Evolutionary conservation across 2,113 vertebrate species (phyloP).

Genomic region (Cinclus cinclus): DNA sequence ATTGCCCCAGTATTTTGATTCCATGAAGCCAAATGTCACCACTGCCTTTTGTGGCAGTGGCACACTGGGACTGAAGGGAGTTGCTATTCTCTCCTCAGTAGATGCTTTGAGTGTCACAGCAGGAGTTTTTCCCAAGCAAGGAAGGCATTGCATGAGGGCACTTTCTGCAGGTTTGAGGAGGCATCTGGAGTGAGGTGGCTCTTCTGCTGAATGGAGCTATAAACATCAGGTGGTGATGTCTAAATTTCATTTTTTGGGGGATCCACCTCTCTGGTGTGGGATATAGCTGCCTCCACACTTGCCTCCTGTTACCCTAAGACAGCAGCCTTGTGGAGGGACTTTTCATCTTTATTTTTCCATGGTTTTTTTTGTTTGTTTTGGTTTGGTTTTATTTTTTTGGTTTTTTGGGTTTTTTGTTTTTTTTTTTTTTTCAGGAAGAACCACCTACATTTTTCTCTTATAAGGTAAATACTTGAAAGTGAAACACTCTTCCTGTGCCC

Average conservation of each 20-base stretch:
- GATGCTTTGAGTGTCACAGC: background rate
- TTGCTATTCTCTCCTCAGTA: background rate
- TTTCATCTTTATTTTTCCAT: constrained; percentile 56
- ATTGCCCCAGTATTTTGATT: background rate
- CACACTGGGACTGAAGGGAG: accelerated
- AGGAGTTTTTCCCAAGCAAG: background rate
- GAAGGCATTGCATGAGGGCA: background rate
- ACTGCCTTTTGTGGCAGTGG: background rate
- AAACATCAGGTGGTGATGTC: background rate
- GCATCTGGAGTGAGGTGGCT: background rate
- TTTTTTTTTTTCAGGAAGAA: background rate
- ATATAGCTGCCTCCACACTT: background rate
- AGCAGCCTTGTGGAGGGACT: background rate
- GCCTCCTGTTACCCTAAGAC: background rate
- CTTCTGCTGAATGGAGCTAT: background rate
- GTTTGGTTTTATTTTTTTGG: background rate
- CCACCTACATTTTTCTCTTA: constrained; percentile 70
- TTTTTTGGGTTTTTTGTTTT: background rate
- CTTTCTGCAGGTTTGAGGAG: background rate
- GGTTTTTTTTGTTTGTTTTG: background rate
- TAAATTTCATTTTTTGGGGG: background rate
- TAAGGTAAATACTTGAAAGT: constrained; percentile 50
- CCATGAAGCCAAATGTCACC: background rate
- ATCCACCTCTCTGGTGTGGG: background rate
- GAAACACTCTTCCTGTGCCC: constrained; percentile 65